These are phyloP conservation scores for Fringilla coelebs DNA, from an alignment of 2,797 vertebrate species.

Conservation along the genomic window DNA sequence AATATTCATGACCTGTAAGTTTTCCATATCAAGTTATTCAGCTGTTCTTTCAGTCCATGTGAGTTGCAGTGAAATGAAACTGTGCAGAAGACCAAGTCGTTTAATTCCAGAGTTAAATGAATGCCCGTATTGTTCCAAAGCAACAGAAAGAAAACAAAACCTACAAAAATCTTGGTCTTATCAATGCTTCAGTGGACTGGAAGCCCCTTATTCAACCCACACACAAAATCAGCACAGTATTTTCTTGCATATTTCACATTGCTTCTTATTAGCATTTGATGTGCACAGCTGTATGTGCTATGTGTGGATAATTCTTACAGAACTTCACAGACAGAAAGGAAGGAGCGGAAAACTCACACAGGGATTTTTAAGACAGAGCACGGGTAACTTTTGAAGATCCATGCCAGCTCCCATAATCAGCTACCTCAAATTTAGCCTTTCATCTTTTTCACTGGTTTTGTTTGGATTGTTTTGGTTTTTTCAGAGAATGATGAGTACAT, in stretches of 20 bases:
- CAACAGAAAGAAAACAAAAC: slow-evolving; percentile 40
- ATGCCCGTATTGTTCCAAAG: slow-evolving; percentile 14
- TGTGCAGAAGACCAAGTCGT: slow-evolving; percentile 25
- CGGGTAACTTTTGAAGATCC: not conserved
- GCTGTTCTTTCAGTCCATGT: slow-evolving; percentile 65
- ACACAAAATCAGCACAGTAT: slow-evolving; percentile 32
- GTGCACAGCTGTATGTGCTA: not conserved
- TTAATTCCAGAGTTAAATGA: slow-evolving; percentile 43
- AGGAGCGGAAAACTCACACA: not conserved
- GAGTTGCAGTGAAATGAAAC: slow-evolving; percentile 57
- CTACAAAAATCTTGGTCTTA: slow-evolving; percentile 44
- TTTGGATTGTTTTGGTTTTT: not conserved
- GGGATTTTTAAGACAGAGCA: not conserved
- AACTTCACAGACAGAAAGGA: not conserved
- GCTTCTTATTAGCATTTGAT: slow-evolving; percentile 18
- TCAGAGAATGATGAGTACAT: not conserved
- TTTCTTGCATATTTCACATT: slow-evolving; percentile 24
- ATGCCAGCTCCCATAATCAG: not conserved
- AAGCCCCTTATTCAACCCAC: slow-evolving; percentile 18
- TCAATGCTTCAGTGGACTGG: slow-evolving; percentile 55
- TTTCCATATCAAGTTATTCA: slow-evolving; percentile 72
- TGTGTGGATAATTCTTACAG: not conserved
- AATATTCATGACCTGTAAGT: slow-evolving; percentile 65
- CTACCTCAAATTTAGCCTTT: not conserved
- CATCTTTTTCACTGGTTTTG: not conserved